phyloP scores from a whole-genome alignment of 2,888 invertebrate genomes.

The Dryobotodes eremita region DNA sequence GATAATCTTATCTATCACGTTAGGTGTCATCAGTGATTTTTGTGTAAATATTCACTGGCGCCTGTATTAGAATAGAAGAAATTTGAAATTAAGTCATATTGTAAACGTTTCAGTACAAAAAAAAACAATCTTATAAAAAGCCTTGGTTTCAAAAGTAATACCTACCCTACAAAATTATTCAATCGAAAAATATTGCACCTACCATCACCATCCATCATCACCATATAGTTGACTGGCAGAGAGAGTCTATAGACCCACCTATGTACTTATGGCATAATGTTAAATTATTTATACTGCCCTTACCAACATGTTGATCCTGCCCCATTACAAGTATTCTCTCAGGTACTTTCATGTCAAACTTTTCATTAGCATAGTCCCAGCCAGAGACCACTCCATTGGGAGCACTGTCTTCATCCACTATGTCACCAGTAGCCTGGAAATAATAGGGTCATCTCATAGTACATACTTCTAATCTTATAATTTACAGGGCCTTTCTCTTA shows the following conservation, averaged over 20 bases:
- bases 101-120: too few relatives aligned
- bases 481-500: neutral
- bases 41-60: slow-evolving; percentile 1
- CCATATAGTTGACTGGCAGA: neutral
- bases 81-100: too few relatives aligned
- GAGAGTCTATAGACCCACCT: neutral
- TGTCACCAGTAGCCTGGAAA: slow-evolving; percentile 92
- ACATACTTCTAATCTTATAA: neutral
- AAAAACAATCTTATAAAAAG: neutral
- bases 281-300: slow-evolving; percentile 30
- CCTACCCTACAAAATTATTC: slow-evolving; percentile 11
- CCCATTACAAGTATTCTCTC: slow-evolving; percentile 97
- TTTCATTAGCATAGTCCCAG: slow-evolving; percentile 93
- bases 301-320: slow-evolving; percentile 92
- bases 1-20: slow-evolving; percentile 26
- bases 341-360: slow-evolving; percentile 97
- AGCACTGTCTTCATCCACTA: slow-evolving; percentile 91
- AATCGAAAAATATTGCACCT: neutral
- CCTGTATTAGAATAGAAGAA: too few relatives aligned
- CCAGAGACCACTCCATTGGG: slow-evolving; percentile 91
- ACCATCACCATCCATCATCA: neutral
- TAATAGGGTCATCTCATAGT: neutral
- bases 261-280: neutral
- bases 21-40: neutral
- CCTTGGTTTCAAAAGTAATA: neutral